A percentile compares a stretch with the other conserved stretches of the same genome.
phyloP scores from a whole-genome alignment of 2,113 vertebrate genomes.

The Centrocercus urophasianus region DNA sequence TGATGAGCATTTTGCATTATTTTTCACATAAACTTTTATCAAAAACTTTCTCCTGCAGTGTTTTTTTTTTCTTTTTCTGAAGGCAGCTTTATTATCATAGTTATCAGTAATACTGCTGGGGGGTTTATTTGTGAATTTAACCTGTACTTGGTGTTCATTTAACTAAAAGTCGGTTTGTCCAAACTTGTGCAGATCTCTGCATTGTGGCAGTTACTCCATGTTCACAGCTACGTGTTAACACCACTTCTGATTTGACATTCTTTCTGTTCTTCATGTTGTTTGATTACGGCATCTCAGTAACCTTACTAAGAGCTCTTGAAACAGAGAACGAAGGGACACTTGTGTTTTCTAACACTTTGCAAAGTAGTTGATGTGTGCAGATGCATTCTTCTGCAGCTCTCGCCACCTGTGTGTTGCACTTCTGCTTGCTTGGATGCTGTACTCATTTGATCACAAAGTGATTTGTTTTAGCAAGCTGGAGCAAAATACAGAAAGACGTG shows the following conservation, averaged over 20 bases:
- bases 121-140: neutral
- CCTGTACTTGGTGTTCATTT: rapidly evolving
- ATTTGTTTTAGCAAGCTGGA: neutral
- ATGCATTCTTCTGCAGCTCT: neutral
- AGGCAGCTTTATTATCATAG: neutral
- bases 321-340: neutral
- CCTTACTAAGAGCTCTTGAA: neutral
- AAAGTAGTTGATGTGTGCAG: neutral
- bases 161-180: neutral
- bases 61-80: neutral
- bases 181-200: neutral
- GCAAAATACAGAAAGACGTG: neutral
- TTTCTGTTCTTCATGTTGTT: neutral
- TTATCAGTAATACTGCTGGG: neutral
- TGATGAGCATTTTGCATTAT: neutral
- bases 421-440: neutral
- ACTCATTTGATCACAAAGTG: neutral
- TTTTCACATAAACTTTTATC: neutral
- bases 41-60: neutral
- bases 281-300: neutral
- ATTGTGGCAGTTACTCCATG: rapidly evolving
- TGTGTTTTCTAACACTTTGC: neutral
- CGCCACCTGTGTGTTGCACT: neutral
- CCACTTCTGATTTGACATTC: neutral
- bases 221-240: neutral